Percentiles rank a stretch among this genome's conserved stretches.
phyloP scores from a whole-genome alignment of 2,888 invertebrate species.

The Metalampra italica region DNA sequence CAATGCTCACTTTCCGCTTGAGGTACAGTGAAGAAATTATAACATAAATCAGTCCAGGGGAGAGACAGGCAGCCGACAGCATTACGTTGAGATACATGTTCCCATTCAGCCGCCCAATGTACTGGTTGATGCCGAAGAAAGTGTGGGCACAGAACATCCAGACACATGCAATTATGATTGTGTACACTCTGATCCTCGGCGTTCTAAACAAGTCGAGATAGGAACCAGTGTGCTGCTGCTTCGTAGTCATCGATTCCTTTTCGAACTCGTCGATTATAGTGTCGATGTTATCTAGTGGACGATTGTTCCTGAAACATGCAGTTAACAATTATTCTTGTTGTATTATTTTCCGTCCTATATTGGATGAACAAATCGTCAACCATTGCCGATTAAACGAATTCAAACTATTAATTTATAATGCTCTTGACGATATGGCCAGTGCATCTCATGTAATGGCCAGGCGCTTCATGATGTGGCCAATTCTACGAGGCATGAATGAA shows the following conservation, averaged over 20 bases:
- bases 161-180: slow-evolving; percentile 82
- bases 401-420: too few relatives aligned
- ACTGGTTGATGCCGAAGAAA: slow-evolving; percentile 90
- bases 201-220: slow-evolving; percentile 82
- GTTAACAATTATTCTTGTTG: not conserved
- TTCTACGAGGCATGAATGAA: too few relatives aligned
- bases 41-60: slow-evolving; percentile 48
- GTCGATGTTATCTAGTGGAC: slow-evolving; percentile 48
- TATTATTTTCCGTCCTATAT: too few relatives aligned
- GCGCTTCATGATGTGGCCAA: too few relatives aligned
- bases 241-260: slow-evolving; percentile 29
- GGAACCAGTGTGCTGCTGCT: slow-evolving; percentile 40
- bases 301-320: slow-evolving; percentile 57
- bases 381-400: too few relatives aligned
- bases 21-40: slow-evolving; percentile 48
- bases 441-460: too few relatives aligned
- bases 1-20: slow-evolving; percentile 46
- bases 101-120: slow-evolving; percentile 86
- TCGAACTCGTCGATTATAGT: slow-evolving; percentile 51
- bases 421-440: too few relatives aligned
- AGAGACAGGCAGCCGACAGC: slow-evolving; percentile 75
- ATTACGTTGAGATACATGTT: slow-evolving; percentile 89
- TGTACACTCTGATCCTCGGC: slow-evolving; percentile 82
- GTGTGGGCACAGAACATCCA: slow-evolving; percentile 90
- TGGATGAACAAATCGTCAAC: too few relatives aligned